Base-by-base conservation (phyloP, 1,140 invertebrate genomes). In the Drosophila ambigua region DNA sequence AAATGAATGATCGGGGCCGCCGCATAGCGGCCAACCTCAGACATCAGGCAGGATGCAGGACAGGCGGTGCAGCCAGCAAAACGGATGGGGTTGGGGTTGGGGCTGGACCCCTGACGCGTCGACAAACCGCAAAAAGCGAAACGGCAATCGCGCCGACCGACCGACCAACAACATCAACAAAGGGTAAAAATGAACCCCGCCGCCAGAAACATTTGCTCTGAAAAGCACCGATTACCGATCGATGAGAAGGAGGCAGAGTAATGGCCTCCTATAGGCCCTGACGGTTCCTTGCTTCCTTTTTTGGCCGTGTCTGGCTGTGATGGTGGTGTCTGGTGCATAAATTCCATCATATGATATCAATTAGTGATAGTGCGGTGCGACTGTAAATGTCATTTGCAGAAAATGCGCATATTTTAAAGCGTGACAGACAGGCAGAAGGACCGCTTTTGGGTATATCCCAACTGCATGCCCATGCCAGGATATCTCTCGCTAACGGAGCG, bases 311-410 rank as follows among this genome's bases (percentile, higher is more conserved):
- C 39, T 39, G 54, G 20, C 51, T 45, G 43, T 45, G 43, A 13
- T 28, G 57, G 58, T 31, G 63, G 61, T 66, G 82, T 78, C 82
- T 85, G 35, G 82, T 79, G 78, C 82, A 85, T 85, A 87, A 85
- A 87, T 85, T 85, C 82, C 82, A 85, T 85, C 82, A 85, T 85
- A 85, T 87, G 82, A 85, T 85, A 85, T 85, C 82, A 85, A 85
- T 85, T 85, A 85, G 82, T 85, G 82, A 85, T 85, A 87, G 82
- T 85, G 82, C 78, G 78, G 82, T 82, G 82, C 82, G 82, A 78
- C 78, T 87, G 82, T 11, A 79, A 85, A 87, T 85, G 82, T 87
- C 82, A 85, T 85, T 85, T 85, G 82, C 82, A 87, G 35, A 75
- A 87, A 87, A 85, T 85, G 69, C 74, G 82, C 82, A 85, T 85